These are phyloP conservation scores for Ciona savignyi DNA, from an alignment of 23 tunicate genomes.

Conservation along the genomic window DNA sequence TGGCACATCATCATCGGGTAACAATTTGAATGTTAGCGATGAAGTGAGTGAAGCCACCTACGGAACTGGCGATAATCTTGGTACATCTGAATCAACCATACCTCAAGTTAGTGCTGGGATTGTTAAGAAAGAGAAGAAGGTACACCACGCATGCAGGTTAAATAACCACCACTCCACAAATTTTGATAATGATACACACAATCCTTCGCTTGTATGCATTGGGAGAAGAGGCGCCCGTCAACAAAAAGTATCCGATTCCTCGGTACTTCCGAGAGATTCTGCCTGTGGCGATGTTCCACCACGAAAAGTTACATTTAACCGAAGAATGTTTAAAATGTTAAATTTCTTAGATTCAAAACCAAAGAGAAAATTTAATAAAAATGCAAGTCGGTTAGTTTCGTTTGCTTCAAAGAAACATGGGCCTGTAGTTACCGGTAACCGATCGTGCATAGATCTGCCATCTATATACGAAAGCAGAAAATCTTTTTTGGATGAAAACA, in stretches of 20 bases:
- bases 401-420: neutral
- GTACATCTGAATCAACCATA: neutral
- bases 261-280: neutral
- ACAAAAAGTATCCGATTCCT: neutral
- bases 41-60: too few relatives aligned
- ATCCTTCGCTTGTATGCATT: neutral
- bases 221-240: neutral
- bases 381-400: neutral
- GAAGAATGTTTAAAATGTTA: too few relatives aligned
- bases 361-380: too few relatives aligned
- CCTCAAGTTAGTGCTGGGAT: neutral
- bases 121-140: neutral
- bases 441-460: constrained; percentile 2
- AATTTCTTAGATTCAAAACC: too few relatives aligned
- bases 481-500: neutral
- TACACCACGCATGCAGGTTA: neutral
- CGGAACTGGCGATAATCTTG: neutral
- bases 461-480: neutral
- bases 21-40: too few relatives aligned
- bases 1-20: too few relatives aligned
- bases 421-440: neutral
- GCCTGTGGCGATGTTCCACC: neutral
- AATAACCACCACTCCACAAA: too few relatives aligned
- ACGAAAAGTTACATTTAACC: neutral
- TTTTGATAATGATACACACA: neutral